These are phyloP conservation scores for Rhimphoctona megacephalus DNA, from an alignment of 2,888 invertebrate species.

Conservation along the genomic window DNA sequence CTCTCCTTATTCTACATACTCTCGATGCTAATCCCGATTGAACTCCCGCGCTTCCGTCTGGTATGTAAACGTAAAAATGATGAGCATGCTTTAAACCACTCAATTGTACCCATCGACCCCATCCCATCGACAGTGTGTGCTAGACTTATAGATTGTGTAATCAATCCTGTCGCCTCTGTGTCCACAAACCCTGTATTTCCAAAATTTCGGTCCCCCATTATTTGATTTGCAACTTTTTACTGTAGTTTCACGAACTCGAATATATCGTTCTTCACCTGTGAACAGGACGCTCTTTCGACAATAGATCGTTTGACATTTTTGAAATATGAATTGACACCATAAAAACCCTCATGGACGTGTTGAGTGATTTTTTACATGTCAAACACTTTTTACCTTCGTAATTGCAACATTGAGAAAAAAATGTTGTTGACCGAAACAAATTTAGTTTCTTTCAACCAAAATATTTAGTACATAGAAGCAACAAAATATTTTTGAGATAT, in stretches of 20 bases:
- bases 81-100: conserved; percentile 41
- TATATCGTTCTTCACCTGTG: background rate
- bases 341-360: background rate
- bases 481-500: no score
- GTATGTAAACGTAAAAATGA: conserved; percentile 50
- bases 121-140: conserved; percentile 14
- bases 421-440: no score
- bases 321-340: background rate
- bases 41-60: background rate
- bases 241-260: background rate
- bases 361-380: background rate
- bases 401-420: background rate
- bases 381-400: background rate
- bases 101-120: conserved; percentile 49
- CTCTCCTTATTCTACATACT: background rate
- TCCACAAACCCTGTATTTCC: conserved; percentile 12
- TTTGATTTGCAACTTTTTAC: conserved; percentile 1
- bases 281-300: no score
- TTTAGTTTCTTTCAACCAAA: no score
- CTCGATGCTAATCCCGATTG: conserved; percentile 28
- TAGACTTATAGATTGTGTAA: conserved; percentile 32
- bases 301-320: background rate
- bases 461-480: no score
- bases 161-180: conserved; percentile 31
- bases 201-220: background rate